These are phyloP conservation scores for Vipera latastei DNA, from an alignment of 2,797 vertebrate species.

Conservation along the genomic window DNA sequence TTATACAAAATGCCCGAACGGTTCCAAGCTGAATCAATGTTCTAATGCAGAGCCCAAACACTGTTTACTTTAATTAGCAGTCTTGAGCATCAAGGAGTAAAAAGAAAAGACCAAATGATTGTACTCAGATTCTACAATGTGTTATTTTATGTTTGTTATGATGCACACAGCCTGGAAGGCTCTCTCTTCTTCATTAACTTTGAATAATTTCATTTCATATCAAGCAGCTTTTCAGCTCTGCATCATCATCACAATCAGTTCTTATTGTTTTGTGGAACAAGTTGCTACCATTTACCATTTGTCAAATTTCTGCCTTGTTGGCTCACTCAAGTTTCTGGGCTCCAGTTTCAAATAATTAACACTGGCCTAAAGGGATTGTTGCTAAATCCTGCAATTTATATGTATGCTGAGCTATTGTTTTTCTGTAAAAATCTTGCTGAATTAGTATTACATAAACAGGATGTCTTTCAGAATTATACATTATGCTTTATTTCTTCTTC, in stretches of 20 bases:
- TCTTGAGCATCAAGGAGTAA: background rate
- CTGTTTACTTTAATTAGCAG: constrained; percentile 3
- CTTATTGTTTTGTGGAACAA: constrained; percentile 65
- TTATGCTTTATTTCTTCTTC: constrained; percentile 18
- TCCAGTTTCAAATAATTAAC: constrained; percentile 32
- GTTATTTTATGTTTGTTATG: constrained; percentile 20
- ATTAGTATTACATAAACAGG: constrained; percentile 13
- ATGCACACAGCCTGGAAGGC: constrained; percentile 26
- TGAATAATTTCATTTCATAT: constrained; percentile 62
- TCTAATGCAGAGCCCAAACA: constrained; percentile 7
- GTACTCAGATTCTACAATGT: constrained; percentile 9
- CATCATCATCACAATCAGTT: constrained; percentile 51
- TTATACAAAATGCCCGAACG: background rate
- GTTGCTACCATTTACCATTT: constrained; percentile 61
- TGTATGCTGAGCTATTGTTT: constrained; percentile 31
- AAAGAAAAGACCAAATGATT: constrained; percentile 20
- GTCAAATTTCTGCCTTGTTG: constrained; percentile 59
- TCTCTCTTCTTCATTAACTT: constrained; percentile 33
- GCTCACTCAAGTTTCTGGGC: constrained; percentile 43
- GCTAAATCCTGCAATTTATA: constrained; percentile 19
- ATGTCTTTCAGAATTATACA: constrained; percentile 11
- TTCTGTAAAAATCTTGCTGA: constrained; percentile 25
- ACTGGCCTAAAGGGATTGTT: constrained; percentile 49
- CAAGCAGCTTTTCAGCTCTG: constrained; percentile 54
- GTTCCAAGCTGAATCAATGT: constrained; percentile 7